Percentiles rank a stretch among this genome's conserved stretches.
phyloP scores from a whole-genome alignment of 1,140 invertebrate species.

The Potamilus streckersoni region DNA sequence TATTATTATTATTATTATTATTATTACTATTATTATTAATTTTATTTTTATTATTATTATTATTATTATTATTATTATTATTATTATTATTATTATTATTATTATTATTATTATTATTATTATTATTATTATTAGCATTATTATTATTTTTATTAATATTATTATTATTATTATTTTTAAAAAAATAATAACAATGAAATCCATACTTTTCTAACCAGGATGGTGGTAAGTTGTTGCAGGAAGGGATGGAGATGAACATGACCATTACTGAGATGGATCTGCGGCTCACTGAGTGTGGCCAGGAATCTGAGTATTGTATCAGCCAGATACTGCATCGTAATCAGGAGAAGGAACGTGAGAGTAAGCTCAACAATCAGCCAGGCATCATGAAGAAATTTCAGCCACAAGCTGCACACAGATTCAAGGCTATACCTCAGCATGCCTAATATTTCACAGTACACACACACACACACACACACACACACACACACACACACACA shows the following conservation, averaged over 20 bases:
- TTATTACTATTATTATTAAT: too few species aligned
- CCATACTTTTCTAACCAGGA: conserved; percentile 50
- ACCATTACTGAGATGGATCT: conserved; percentile 65
- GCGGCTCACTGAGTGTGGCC: conserved; percentile 66
- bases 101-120: too few species aligned
- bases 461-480: too few species aligned
- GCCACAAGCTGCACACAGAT: conserved; percentile 57
- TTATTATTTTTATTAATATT: too few species aligned
- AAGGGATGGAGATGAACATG: conserved; percentile 66
- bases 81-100: too few species aligned
- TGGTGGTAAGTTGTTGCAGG: conserved; percentile 67
- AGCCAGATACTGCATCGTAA: conserved; percentile 64
- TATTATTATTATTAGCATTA: too few species aligned
- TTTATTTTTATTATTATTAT: too few species aligned
- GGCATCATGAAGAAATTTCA: conserved; percentile 42
- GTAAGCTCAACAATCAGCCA: conserved; percentile 40
- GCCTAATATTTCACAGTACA: too few species aligned
- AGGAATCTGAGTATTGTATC: conserved; percentile 67
- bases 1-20: too few species aligned
- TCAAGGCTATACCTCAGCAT: conserved; percentile 30
- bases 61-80: too few species aligned
- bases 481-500: too few species aligned
- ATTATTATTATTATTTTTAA: background rate
- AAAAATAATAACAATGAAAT: too few species aligned
- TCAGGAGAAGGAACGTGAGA: conserved; percentile 58